Percentiles rank a stretch among this genome's conserved stretches.
Evolutionary conservation across 2,888 invertebrate genomes (phyloP).

Genomic region (Pheosia gnoma): DNA sequence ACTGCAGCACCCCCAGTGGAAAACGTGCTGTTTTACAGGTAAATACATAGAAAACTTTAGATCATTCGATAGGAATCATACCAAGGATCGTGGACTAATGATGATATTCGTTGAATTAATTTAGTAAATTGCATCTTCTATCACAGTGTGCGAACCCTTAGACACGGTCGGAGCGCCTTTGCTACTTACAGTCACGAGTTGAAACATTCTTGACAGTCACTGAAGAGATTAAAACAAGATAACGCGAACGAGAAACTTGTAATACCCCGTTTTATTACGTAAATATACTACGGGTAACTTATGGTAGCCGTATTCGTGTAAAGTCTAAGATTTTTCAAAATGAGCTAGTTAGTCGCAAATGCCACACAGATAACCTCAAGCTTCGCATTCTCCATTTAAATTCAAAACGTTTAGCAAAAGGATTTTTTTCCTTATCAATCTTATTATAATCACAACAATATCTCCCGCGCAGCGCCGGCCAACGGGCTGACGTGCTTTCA

Average conservation of each 20-base stretch:
- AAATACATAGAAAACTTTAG: no score
- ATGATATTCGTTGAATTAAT: no score
- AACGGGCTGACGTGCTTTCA: constrained; percentile 37
- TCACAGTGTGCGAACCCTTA: constrained; percentile 10
- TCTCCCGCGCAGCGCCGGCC: constrained; percentile 5
- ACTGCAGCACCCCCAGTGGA: no score
- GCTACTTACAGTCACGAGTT: constrained; percentile 47
- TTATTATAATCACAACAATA: constrained; percentile 9
- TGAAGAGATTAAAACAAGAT: constrained; percentile 55
- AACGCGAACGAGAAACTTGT: constrained; percentile 42
- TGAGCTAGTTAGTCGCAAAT: no score
- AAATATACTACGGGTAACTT: background rate
- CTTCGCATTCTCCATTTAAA: no score
- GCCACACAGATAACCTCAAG: no score
- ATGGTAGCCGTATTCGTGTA: background rate
- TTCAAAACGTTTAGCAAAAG: background rate
- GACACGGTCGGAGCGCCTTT: constrained; percentile 38
- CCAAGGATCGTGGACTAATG: no score
- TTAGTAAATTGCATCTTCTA: constrained; percentile 10
- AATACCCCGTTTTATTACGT: constrained; percentile 11
- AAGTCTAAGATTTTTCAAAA: no score
- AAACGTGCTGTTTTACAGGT: no score
- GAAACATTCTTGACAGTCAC: constrained; percentile 50
- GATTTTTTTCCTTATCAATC: background rate
- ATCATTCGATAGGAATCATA: no score